phyloP scores from a whole-genome alignment of 2,888 invertebrate genomes.

The Rhingia rostrata region DNA sequence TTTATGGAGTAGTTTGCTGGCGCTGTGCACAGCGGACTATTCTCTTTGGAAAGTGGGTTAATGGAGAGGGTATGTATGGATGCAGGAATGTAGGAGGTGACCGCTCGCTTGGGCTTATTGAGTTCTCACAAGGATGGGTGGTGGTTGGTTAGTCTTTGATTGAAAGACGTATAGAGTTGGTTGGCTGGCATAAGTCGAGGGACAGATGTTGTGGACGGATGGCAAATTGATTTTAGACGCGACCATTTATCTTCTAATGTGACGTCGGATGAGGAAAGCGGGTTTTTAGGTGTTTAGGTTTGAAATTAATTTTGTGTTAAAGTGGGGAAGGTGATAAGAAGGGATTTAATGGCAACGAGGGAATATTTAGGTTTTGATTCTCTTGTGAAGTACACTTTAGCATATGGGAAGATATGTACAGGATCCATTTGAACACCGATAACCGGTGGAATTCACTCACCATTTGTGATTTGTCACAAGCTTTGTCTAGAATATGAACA shows the following conservation, averaged over 20 bases:
- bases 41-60: slow-evolving; percentile 33
- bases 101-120: slow-evolving; percentile 28
- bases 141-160: slow-evolving; percentile 44
- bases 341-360: background rate
- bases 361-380: too few relatives aligned
- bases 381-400: too few relatives aligned
- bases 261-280: slow-evolving; percentile 20
- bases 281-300: background rate
- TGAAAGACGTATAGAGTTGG: slow-evolving; percentile 57
- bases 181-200: background rate
- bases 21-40: slow-evolving; percentile 14
- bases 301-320: slow-evolving; percentile 1
- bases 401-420: too few relatives aligned
- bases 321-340: background rate
- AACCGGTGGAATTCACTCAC: too few relatives aligned
- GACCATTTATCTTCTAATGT: slow-evolving; percentile 61
- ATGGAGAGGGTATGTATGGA: slow-evolving; percentile 8
- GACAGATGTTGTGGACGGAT: background rate
- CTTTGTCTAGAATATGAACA: too few relatives aligned
- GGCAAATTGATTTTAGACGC: slow-evolving; percentile 66
- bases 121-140: slow-evolving; percentile 18
- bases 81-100: slow-evolving; percentile 5
- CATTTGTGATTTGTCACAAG: too few relatives aligned
- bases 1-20: slow-evolving; percentile 22
- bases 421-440: too few relatives aligned